A percentile compares a stretch with the other conserved stretches of the same genome.
phyloP scores from a whole-genome alignment of 1,140 invertebrate genomes.

The Palaemon carinicauda region DNA sequence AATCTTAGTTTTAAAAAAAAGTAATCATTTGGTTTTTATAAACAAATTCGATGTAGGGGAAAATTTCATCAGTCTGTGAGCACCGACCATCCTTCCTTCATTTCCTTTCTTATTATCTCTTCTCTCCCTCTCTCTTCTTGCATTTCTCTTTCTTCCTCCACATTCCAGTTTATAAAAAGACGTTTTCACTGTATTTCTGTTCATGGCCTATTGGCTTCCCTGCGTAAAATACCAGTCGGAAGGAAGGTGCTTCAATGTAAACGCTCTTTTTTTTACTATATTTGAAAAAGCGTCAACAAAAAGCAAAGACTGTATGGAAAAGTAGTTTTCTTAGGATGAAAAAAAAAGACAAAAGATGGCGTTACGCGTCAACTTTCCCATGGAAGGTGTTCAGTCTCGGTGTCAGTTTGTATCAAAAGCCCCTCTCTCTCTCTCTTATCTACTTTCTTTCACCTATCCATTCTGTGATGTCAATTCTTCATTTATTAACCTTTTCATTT shows the following conservation, averaged over 20 bases:
- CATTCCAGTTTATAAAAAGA: background rate
- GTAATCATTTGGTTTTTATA: background rate
- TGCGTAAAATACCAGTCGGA: too few relatives aligned
- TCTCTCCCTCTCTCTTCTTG: background rate
- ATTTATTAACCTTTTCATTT: too few relatives aligned
- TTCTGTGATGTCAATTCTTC: too few relatives aligned
- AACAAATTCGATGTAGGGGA: background rate
- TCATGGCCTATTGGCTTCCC: background rate
- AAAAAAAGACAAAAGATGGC: background rate
- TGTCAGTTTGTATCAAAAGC: background rate
- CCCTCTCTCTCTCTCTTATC: background rate
- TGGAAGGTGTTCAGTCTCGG: background rate
- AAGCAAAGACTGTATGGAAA: too few relatives aligned
- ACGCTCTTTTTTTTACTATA: too few relatives aligned
- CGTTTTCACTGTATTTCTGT: background rate
- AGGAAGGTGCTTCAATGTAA: too few relatives aligned
- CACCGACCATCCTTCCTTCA: background rate
- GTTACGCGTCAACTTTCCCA: background rate
- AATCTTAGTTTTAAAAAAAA: background rate
- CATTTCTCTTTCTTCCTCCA: background rate
- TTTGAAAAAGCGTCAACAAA: too few relatives aligned
- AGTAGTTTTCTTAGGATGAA: too few relatives aligned
- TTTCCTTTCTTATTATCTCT: background rate
- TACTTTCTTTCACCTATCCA: background rate
- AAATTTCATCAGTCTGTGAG: background rate